Base-by-base conservation (phyloP, 2,113 vertebrate genomes). In the Heliornis fulica region DNA sequence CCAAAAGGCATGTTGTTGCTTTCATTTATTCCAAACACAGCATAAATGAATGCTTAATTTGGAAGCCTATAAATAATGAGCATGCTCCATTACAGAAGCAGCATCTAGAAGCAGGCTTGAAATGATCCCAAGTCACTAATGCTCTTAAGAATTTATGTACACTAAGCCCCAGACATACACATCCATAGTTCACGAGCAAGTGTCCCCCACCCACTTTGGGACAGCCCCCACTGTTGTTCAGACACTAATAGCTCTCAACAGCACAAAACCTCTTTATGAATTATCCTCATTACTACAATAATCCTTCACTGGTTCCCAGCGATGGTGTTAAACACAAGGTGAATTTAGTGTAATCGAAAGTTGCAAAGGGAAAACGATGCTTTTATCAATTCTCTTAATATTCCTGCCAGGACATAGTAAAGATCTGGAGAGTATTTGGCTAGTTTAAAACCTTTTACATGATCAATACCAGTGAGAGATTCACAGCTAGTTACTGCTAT, bases 1-100 rank as follows among this genome's bases (percentile, higher is more conserved):
- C 89, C 96, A 97, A 97, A 92, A 96, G 93, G 94, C 91, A 92
- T 95, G 95, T 86, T 97, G 82, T 93, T 98, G 96, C 97, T 97
- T 97, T 68, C 93, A 93, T 97, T 97, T 97, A 97, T 95, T 97
- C 90, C 77, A 97, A 97, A 96, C 91, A 89, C 81, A 96, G 94
- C 92, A 97, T 97, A 96, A 97, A 98, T 97, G 96, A 98, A 97
- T 93, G 94, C 94, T 95, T 98, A 95, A 97, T 96, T 95, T 97
- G 88, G 89, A 81, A 90, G 88, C 83, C 94, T 94, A 72, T 78
- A 95, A 97, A 98, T 97, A 96, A 98, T 85, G 68, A 95, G 93
- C 93, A 96, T 88, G 86, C 95, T 97, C 95, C 59, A 93, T 95
- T 65, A 66, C 65, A 91, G 83, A 92, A 92, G 83, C 74, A 83